Conservation (phyloP, 2,113 vertebrate genomes). For the Melanotaenia duboulayi region DNA sequence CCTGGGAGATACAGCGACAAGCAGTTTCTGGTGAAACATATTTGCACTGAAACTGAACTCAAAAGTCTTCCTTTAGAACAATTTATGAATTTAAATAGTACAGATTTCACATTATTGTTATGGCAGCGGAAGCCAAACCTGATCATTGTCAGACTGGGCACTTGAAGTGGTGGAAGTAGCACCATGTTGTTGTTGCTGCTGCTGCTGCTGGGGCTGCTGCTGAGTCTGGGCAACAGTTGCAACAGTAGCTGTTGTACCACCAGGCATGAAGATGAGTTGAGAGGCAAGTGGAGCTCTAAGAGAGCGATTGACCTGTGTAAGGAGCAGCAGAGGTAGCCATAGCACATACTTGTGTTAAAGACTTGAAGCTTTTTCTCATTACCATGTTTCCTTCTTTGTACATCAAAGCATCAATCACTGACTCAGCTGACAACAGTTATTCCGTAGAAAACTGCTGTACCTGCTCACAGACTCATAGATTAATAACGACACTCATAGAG, state of each 20-base stretch:
- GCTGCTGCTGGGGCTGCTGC: conserved; percentile 83
- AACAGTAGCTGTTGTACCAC: conserved; percentile 91
- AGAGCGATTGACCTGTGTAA: conserved; percentile 82
- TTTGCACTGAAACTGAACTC: background rate
- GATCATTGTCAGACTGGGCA: conserved; percentile 91
- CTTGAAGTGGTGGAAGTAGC: conserved; percentile 84
- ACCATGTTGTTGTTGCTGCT: conserved; percentile 85
- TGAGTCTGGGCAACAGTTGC: conserved; percentile 82
- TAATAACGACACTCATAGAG: too few relatives aligned
- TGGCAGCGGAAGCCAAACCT: conserved; percentile 79
- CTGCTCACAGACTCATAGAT: background rate
- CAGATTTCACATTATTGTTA: background rate
- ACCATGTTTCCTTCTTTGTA: background rate
- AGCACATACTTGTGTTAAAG: background rate
- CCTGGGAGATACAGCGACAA: conserved; percentile 48
- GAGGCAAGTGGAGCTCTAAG: conserved; percentile 90
- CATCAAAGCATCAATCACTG: background rate
- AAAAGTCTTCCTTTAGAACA: background rate
- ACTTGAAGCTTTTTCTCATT: background rate
- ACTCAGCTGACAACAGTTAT: background rate
- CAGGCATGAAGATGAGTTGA: conserved; percentile 98
- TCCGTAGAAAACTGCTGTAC: background rate
- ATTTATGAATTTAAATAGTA: background rate
- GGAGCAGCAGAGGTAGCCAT: conserved; percentile 41
- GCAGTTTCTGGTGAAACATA: background rate